Evolutionary conservation across 1,140 invertebrate genomes (phyloP), one percentile per base, ranked within the genome.

Genomic region (Psilanteris sp.): DNA sequence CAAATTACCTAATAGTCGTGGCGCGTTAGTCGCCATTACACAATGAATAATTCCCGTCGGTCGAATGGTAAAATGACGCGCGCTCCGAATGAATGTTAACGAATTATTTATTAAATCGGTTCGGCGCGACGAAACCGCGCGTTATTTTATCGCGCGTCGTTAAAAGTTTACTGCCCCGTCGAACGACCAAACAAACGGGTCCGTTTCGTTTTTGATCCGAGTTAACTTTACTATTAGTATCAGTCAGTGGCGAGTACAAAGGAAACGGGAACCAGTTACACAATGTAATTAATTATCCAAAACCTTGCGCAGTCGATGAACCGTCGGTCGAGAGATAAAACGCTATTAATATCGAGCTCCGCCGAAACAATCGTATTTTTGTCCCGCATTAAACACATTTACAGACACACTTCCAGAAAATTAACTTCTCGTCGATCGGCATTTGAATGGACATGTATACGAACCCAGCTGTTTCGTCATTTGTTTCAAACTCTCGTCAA

Each of bases 401-500:
- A 44, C 48, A 11, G 54, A 66, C 41, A 41, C 16, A 29, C 44
- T 50, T 64, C 26, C 32, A 50, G 16, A 57, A 68, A 64, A 68
- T 57, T 57, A 41, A 41, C 24, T 52, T 34, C 37, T 52, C 36
- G 46, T 32, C 46, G 44, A 54, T 55, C 62, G 54, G 37, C 54
- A 52, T 44, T 9, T 14, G 36, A 31, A 29, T 11, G 43, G 18
- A 59, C 55, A 64, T 70, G n/a, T n/a, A 78, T 70, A 57, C 57
- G 73, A 75, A 71, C 54, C 76, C 74, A 78, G 68, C 81, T 82
- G 80, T 83, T 80, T 75, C 71, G 77, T 83, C 81, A 81, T 83
- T 85, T 84, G 77, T 85, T 86, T 78, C 79, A 55, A 80, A 82
- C 71, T 81, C 78, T 82, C 80, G 80, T 83, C 83, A 80, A 80